Evolutionary conservation across 2,797 vertebrate species (phyloP), one percentile per base, ranked within the genome.

Genomic region (Pseudomugil tenellus): DNA sequence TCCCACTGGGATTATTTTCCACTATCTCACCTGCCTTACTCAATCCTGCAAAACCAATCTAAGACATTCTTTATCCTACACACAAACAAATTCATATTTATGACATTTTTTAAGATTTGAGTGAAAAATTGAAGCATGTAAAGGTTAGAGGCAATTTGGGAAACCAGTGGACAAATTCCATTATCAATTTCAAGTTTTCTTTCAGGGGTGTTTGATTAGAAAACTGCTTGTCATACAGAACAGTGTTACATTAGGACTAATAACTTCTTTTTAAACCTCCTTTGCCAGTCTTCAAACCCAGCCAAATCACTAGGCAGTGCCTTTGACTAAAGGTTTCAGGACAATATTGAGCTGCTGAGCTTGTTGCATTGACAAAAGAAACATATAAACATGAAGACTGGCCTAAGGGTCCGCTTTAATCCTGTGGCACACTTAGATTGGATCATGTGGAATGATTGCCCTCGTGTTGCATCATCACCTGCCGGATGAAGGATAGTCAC

Each of bases 381-480:
- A 70, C 66, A 62, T 61, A 72, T 76, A 79, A 81, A 87, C 76
- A 81, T 57, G 59, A 78, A 57, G 55, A 63, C 58, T 63, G 63
- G 78, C 84, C 76, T 28, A 17, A 69, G 87, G 83, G 54, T 80
- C 57, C 69, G 56, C 72, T 87, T 81, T 84, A 86, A 89, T 89
- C 84, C 67, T 16, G 10, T 28, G 69, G 59, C 68, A 83, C 72
- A 68, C 61, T 34, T 29, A 74, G 74, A 86, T 84, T 84, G 79
- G 68, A 87, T 90, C 83, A 88, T 66, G 75, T 61, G 77, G 76
- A 84, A 86, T 83, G 72, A 89, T 82, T 86, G 79, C 86, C 71
- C 84, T 79, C 70, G 75, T 84, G 80, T 89, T 92, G 85, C 90
- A 89, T 92, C 90, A 91, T 83, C 82, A 79, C 85, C 84, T 56